Conservation (phyloP, 2,113 vertebrate species). For the Osmerus eperlanus region DNA sequence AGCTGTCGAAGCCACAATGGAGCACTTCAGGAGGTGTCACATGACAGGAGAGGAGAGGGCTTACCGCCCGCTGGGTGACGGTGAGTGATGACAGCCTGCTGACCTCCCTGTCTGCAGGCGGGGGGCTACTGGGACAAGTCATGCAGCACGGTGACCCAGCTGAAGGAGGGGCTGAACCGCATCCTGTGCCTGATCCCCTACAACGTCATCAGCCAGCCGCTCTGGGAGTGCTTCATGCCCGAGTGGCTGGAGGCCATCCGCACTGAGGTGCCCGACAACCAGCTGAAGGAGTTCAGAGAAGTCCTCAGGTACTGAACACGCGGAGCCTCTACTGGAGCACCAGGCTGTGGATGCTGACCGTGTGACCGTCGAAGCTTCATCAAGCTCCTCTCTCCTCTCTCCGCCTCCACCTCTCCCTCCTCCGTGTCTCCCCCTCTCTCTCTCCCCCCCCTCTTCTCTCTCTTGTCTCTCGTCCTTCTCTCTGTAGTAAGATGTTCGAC, state of each 20-base stretch:
- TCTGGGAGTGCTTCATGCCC: conserved; percentile 99
- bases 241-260: conserved; percentile 97
- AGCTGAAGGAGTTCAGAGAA: conserved; percentile 96
- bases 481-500: conserved; percentile 97
- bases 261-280: conserved; percentile 91
- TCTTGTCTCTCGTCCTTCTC: conserved; percentile 17
- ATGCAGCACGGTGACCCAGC: conserved; percentile 90
- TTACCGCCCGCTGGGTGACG: background rate
- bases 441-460: too few species aligned
- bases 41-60: background rate
- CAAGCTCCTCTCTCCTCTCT: too few species aligned
- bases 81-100: background rate
- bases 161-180: conserved; percentile 96
- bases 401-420: too few species aligned
- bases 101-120: conserved; percentile 71
- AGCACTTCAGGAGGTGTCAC: too few species aligned
- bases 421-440: too few species aligned
- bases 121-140: conserved; percentile 99
- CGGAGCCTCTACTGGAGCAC: background rate
- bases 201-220: conserved; percentile 93
- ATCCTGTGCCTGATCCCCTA: conserved; percentile 98
- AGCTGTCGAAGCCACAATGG: background rate
- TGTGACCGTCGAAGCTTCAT: too few species aligned
- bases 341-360: background rate
- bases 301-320: conserved; percentile 84